phyloP scores from a whole-genome alignment of 2,797 vertebrate genomes.

The Sebastes iracundus region DNA sequence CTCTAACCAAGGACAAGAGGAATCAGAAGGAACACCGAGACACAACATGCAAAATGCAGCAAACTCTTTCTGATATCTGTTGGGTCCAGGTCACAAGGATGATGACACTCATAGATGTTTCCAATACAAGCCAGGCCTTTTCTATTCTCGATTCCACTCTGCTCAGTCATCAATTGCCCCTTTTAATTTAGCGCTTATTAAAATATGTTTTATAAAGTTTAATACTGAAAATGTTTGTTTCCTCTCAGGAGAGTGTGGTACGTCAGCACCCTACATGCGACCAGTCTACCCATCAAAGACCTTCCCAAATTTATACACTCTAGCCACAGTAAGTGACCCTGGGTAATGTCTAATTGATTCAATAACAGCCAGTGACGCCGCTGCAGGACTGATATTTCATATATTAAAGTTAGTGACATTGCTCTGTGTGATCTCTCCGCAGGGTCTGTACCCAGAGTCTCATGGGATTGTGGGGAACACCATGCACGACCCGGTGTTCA shows the following conservation, averaged over 20 bases:
- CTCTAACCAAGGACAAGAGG: neutral
- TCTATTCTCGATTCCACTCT: neutral
- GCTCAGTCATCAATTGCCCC: neutral
- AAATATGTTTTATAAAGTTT: neutral
- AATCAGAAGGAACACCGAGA: neutral
- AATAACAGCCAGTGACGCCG: conserved; percentile 1
- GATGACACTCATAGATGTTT: neutral
- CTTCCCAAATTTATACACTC: conserved; percentile 95
- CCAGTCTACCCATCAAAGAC: conserved; percentile 98
- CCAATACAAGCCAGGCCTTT: neutral
- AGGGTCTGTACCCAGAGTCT: conserved; percentile 98
- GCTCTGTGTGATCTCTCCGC: conserved; percentile 8
- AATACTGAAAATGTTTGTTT: neutral
- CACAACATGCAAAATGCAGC: neutral
- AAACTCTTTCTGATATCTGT: neutral
- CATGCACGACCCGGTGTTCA: conserved; percentile 97
- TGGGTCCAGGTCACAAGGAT: neutral
- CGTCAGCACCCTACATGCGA: conserved; percentile 93
- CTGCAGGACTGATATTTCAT: too few relatives aligned
- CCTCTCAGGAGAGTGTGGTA: conserved; percentile 90
- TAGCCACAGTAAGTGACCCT: conserved; percentile 90
- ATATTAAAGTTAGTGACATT: neutral
- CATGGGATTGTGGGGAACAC: conserved; percentile 98
- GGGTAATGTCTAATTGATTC: neutral
- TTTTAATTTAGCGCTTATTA: too few relatives aligned